phyloP scores from a whole-genome alignment of 2,888 invertebrate species.

The Nebria salina region DNA sequence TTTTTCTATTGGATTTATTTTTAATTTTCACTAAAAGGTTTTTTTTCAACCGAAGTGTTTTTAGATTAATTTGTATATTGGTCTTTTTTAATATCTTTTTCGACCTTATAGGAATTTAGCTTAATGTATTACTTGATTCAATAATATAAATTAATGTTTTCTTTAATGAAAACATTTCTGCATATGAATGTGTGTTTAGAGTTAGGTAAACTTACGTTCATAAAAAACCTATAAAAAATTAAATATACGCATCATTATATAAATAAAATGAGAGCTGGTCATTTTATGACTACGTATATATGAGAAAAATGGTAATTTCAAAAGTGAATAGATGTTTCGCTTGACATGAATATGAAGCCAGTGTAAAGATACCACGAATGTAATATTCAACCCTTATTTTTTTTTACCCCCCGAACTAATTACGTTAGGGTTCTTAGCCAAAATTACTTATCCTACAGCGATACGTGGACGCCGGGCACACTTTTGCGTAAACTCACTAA shows the following conservation, averaged over 20 bases:
- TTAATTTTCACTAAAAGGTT: neutral
- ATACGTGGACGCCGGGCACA: constrained; percentile 23
- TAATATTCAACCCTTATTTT: constrained; percentile 68
- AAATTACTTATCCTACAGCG: constrained; percentile 70
- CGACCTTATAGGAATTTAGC: too few relatives aligned
- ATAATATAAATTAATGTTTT: too few relatives aligned
- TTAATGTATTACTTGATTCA: too few relatives aligned
- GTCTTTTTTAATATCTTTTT: neutral
- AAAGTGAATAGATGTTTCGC: neutral
- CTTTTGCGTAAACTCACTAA: constrained; percentile 4
- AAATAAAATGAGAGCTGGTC: too few relatives aligned
- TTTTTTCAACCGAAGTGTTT: neutral
- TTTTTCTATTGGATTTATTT: constrained; percentile 2
- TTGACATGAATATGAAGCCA: neutral
- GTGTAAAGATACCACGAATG: constrained; percentile 10
- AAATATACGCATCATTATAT: too few relatives aligned
- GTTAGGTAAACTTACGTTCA: too few relatives aligned
- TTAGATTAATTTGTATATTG: neutral
- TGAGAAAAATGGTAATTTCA: neutral
- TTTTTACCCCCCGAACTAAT: constrained; percentile 70
- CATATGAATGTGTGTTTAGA: too few relatives aligned
- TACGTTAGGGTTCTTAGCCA: constrained; percentile 76
- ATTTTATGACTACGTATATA: too few relatives aligned
- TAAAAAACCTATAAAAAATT: too few relatives aligned
- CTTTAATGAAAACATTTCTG: too few relatives aligned